Evolutionary conservation across 2,797 vertebrate species (phyloP), one percentile per base, ranked within the genome.

Genomic region (Furcifer pardalis): DNA sequence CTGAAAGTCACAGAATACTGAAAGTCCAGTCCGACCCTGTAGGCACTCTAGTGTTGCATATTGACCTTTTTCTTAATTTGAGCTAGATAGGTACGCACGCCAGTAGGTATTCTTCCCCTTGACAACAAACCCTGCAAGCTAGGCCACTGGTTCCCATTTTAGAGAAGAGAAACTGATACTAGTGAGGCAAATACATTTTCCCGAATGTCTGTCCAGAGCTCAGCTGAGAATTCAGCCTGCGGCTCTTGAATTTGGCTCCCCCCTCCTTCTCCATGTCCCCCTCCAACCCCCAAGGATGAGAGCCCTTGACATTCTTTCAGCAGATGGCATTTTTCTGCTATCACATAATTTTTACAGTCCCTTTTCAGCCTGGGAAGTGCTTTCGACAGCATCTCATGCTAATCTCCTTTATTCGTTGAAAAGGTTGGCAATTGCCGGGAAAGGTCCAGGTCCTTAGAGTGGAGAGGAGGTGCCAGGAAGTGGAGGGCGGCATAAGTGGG

Each of bases 241-340:
- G n/a, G 30, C 30, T 25, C 40, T 4, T 15, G 23, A 27, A n/a
- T 62, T 66, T 23, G 12, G 7, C 42, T 5, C 49, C 35, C 1
- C 1, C 8, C 37, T 46, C 9, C 27, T 37, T 60, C 25, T 77
- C 13, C 5, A 19, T 40, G 37, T 1, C 37, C 7, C 35, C n/a
- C 13, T 32, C 3, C 25, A 4, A 5, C 46, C 21, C 23, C 1
- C 32, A 13, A 15, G 12, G 66, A 73, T 73, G 68, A 27, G 62
- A 75, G 46, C 30, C 30, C 84, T 75, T 81, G 71, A 81, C 78
- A 75, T 85, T 42, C 37, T 66, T 72, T 80, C n/a, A 7, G 35
- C 62, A 9, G 25, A 23, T 69, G 78, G 63, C 78, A 66, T 85
- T 85, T 76, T 56, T 27, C 52, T 21, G 42, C 59, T 23, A 52